These are phyloP conservation scores for Spodoptera frugiperda DNA, from an alignment of 1,140 invertebrate genomes.

Conservation along the genomic window DNA sequence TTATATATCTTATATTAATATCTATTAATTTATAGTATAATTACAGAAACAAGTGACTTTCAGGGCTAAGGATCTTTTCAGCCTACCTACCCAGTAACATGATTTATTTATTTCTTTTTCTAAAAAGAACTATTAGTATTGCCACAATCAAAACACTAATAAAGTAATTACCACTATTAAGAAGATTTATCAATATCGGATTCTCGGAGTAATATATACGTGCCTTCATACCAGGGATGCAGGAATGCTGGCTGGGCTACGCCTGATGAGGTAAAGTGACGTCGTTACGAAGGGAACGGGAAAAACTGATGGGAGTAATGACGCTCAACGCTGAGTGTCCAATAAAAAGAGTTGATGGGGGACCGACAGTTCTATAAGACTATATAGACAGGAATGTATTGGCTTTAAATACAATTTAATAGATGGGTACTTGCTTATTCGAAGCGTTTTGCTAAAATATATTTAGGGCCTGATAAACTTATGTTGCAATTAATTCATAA, in stretches of 20 bases:
- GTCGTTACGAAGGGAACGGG: conserved; percentile 28
- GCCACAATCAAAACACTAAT: too few relatives aligned
- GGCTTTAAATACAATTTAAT: conserved; percentile 14
- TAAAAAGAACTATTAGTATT: too few relatives aligned
- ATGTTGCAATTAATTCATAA: too few relatives aligned
- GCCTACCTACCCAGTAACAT: too few relatives aligned
- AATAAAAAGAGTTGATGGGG: conserved; percentile 36
- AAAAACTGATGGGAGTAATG: conserved; percentile 37
- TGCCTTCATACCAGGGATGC: conserved; percentile 9
- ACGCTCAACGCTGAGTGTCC: conserved; percentile 27
- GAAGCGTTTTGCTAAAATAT: too few relatives aligned
- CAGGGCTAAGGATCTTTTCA: too few relatives aligned
- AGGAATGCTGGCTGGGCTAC: background rate
- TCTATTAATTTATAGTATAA: too few relatives aligned
- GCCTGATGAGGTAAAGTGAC: conserved; percentile 26
- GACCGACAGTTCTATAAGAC: conserved; percentile 3
- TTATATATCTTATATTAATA: too few relatives aligned
- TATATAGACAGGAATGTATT: conserved; percentile 24
- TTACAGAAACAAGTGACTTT: too few relatives aligned
- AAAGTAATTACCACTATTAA: too few relatives aligned
- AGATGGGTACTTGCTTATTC: background rate
- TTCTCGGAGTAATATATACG: conserved; percentile 10
- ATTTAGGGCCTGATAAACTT: too few relatives aligned
- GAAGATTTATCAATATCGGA: background rate
- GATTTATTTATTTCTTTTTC: too few relatives aligned